Evolutionary conservation across 2,113 vertebrate species (phyloP).

Genomic region (Colistium nudipinnis): DNA sequence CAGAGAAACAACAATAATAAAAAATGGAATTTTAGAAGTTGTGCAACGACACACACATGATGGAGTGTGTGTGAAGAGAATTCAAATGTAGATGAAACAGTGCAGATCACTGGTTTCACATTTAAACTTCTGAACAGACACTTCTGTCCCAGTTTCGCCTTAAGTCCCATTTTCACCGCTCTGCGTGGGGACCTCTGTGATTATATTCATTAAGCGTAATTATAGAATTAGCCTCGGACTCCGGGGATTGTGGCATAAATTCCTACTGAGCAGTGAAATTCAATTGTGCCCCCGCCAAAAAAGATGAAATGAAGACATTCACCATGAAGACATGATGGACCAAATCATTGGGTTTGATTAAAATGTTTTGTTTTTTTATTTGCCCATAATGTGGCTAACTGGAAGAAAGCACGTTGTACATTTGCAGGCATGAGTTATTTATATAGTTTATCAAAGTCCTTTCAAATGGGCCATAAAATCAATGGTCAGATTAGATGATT

Average conservation of each 20-base stretch:
- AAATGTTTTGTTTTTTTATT: background rate
- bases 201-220: constrained; percentile 12
- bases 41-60: no score
- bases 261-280: constrained; percentile 1
- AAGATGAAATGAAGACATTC: constrained; percentile 15
- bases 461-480: background rate
- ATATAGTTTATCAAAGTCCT: background rate
- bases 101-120: constrained; percentile 14
- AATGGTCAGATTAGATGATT: background rate
- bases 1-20: background rate
- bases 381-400: background rate
- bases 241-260: background rate
- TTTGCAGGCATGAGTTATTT: no score
- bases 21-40: no score
- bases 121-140: constrained; percentile 17
- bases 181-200: constrained; percentile 1
- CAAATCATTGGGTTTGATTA: background rate
- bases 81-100: constrained; percentile 34
- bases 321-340: background rate
- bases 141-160: background rate
- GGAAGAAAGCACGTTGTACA: background rate
- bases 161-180: constrained; percentile 7
- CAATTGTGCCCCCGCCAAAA: background rate
- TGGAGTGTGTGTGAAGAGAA: no score
- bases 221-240: background rate